Percentiles rank a stretch among this genome's conserved stretches.
Evolutionary conservation across 2,888 invertebrate species (phyloP).

Genomic region (Mylabris sibirica): DNA sequence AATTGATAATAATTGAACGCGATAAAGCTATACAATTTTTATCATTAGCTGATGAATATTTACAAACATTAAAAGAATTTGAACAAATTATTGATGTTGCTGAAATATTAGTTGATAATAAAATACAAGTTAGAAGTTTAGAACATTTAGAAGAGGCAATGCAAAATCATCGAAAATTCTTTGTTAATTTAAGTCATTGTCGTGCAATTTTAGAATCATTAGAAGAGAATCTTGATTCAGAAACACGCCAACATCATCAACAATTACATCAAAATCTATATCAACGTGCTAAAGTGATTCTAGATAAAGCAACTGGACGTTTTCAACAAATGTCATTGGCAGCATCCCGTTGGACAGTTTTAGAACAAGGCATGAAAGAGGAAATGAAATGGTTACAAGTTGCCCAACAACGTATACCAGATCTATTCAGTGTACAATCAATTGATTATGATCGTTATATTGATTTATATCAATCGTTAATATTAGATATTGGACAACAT

Average conservation of each 20-base stretch:
- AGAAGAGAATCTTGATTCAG: constrained; percentile 82
- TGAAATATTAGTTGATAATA: constrained; percentile 79
- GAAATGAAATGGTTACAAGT: constrained; percentile 85
- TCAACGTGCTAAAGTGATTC: constrained; percentile 75
- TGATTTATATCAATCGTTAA: constrained; percentile 81
- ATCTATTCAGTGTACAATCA: constrained; percentile 80
- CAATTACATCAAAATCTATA: constrained; percentile 79
- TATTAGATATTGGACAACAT: constrained; percentile 80
- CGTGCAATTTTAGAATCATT: constrained; percentile 85
- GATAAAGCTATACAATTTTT: constrained; percentile 79
- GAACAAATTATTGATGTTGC: constrained; percentile 85
- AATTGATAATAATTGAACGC: constrained; percentile 73
- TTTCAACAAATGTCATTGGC: constrained; percentile 86
- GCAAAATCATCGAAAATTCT: constrained; percentile 88
- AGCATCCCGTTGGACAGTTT: constrained; percentile 82
- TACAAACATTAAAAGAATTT: constrained; percentile 86
- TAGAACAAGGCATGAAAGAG: constrained; percentile 83
- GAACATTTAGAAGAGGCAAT: constrained; percentile 88
- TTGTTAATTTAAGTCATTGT: constrained; percentile 87
- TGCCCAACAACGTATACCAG: constrained; percentile 84
- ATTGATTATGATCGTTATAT: constrained; percentile 86
- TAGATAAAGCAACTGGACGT: constrained; percentile 82
- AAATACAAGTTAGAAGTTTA: constrained; percentile 76
- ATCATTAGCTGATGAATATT: constrained; percentile 84
- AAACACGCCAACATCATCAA: constrained; percentile 77